Base-by-base conservation (phyloP, 2,797 vertebrate species). In the Aeoliscus strigatus region DNA sequence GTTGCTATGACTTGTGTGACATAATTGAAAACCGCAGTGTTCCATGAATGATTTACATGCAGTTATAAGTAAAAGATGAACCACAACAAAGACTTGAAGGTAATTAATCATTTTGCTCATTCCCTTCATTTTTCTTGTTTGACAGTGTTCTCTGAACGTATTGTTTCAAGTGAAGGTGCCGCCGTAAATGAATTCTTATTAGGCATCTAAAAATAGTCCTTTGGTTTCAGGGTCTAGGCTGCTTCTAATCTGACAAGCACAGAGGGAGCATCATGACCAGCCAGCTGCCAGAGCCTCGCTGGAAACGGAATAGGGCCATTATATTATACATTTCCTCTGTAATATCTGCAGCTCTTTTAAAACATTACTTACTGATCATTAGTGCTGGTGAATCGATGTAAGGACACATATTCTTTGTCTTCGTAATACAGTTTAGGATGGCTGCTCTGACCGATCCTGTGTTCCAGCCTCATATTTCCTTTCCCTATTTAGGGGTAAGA, bases 181-280 rank as follows among this genome's bases (percentile, higher is more conserved):
- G 40, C 60, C 66, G 80, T 77, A 71, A 80, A 83, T 81, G 38
- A 80, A 81, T 82, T 82, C 73, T 80, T 86, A 87, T 88, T 81
- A 84, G 66, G 31, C 4, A 28, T 77, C 78, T 82, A 85, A 87
- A 87, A 86, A 86, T 85, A 86, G 73, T 55, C 60, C 62, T 39
- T 47, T 53, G 41, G 51, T 77, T 73, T 48, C 49, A 70, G 75
- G 58, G 66, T 70, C 65, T 57, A 36, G 43, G 58, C 62, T 67
- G 60, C 49, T 51, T 79, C 55, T 82, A 78, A 80, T 80, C 59
- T 80, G 75, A 79, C 74, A 70, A 75, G 67, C 71, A 50, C 60
- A 77, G 44, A 71, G 75, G 68, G 68, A 81, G 59, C 70, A 33
- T 72, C 74, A 70, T 54, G 61, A 73, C 57, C 64, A 69, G 53